These are phyloP conservation scores for Bunonema sp. DNA, from an alignment of 2,888 invertebrate genomes.

Conservation along the genomic window DNA sequence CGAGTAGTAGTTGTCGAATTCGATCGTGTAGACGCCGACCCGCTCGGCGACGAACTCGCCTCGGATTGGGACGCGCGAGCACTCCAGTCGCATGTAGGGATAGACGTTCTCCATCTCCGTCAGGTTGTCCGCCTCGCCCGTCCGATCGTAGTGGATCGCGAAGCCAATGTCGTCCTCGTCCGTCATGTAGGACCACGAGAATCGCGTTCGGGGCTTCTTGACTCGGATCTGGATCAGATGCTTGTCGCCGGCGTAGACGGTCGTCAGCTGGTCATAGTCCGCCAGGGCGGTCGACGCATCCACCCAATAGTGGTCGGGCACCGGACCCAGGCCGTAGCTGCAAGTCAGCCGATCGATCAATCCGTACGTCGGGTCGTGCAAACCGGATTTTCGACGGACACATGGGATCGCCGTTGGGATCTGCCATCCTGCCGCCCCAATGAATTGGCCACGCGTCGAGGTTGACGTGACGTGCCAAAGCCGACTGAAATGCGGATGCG, in stretches of 20 bases:
- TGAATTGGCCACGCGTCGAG: slow-evolving; percentile 40
- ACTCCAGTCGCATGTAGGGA: slow-evolving; percentile 42
- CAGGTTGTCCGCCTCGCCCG: slow-evolving; percentile 21
- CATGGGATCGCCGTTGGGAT: slow-evolving; percentile 25
- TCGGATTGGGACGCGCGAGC: slow-evolving; percentile 36
- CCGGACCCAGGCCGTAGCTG: slow-evolving; percentile 37
- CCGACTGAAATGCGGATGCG: slow-evolving; percentile 1
- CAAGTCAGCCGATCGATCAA: background rate
- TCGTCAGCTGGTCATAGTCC: slow-evolving; percentile 39
- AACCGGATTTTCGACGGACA: slow-evolving; percentile 31
- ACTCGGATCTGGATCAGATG: slow-evolving; percentile 39
- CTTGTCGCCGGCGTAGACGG: slow-evolving; percentile 43
- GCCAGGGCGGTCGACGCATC: slow-evolving; percentile 28
- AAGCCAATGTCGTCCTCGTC: slow-evolving; percentile 43
- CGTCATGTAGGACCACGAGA: slow-evolving; percentile 42
- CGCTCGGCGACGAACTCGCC: slow-evolving; percentile 28
- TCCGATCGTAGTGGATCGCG: slow-evolving; percentile 33
- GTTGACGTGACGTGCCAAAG: slow-evolving; percentile 32
- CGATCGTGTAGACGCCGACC: slow-evolving; percentile 37
- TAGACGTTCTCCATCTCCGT: slow-evolving; percentile 40
- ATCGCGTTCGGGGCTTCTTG: slow-evolving; percentile 19
- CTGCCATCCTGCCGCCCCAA: slow-evolving; percentile 37
- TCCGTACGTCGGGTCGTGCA: no score
- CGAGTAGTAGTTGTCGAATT: slow-evolving; percentile 43
- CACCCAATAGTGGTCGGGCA: slow-evolving; percentile 37